Base-by-base conservation (phyloP, 2,113 vertebrate species). In the Myiagra hebetior region DNA sequence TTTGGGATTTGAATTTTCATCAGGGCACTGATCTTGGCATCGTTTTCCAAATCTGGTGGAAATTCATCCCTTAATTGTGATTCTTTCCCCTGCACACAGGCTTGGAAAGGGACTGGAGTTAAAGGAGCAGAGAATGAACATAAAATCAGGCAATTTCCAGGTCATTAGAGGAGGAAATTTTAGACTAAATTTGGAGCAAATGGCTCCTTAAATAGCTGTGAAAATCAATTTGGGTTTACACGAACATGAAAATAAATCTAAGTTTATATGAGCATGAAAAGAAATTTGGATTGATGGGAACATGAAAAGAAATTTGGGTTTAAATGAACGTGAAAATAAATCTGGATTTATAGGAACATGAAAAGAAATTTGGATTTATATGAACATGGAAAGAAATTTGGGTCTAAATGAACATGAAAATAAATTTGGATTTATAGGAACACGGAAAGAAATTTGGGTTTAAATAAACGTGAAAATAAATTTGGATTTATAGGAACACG, bases 231-330 rank as follows among this genome's bases (percentile, higher is more conserved):
- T 24, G 23, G 69, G 9, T 59, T 89, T 65, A 35, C 3, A 26
- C 3, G 23, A 59, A 35, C 14, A 14, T 10, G 22, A 24, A 59
- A 35, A 35, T 24, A 5, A 37, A 60, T 26, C 8, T 26, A 15
- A 15, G 4, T 35, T 59, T 59, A 35, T 0, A 0, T 10, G 56
- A 35, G 7, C 28, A 11, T 5, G n/a, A 69, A 69, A 69, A 37
- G 21, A 0, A 50, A 52, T 23, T 5, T 9, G 67, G 6, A 6
- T 28, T 35, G 7, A 35, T 4, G 28, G 8, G 9, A 37, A 37
- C 23, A 9, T 15, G 16, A 20, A n/a, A 73, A 53, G 13, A 21
- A 53, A 53, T 13, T 24, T 12, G 15, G 4, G 6, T 47, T 44
- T 12, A 16, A 12, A 44, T 3, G 35, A 33, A 15, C 22, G 15